Evolutionary conservation across 30 jellyfish, hydroid and myxozoan genomes (phyloP).

Genomic region (Rhopilema esculentum): DNA sequence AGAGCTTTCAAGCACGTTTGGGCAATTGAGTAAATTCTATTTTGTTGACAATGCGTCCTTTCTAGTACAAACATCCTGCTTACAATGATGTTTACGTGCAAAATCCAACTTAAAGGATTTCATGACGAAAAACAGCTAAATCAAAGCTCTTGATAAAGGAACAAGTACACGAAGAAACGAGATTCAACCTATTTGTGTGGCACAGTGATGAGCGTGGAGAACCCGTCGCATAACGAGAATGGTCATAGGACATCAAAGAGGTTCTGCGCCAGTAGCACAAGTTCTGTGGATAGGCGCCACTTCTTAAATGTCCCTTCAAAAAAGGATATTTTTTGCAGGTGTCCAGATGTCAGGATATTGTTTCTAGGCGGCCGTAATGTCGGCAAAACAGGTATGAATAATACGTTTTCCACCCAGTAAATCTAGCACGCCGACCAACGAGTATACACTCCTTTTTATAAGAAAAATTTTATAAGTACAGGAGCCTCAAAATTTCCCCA

Average conservation of each 20-base stretch:
- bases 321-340: conserved; percentile 31
- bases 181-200: not conserved
- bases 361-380: conserved; percentile 65
- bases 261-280: not conserved
- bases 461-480: too few relatives aligned
- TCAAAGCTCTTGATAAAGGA: too few relatives aligned
- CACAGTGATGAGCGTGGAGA: not conserved
- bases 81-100: too few relatives aligned
- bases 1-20: too few relatives aligned
- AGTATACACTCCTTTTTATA: too few relatives aligned
- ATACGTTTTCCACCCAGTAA: not conserved
- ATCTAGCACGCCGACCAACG: too few relatives aligned
- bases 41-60: too few relatives aligned
- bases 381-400: conserved; percentile 71
- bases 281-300: not conserved
- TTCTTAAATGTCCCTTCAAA: conserved; percentile 2
- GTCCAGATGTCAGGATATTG: conserved; percentile 62
- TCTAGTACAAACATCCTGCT: too few relatives aligned
- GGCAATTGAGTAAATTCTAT: too few relatives aligned
- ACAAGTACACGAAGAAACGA: not conserved
- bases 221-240: not conserved
- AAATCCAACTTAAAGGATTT: too few relatives aligned
- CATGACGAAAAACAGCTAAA: too few relatives aligned
- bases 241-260: not conserved
- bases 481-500: too few relatives aligned